Evolutionary conservation across 2,797 vertebrate genomes (phyloP), one percentile per base, ranked within the genome.

Genomic region (Leucoraja ocellata): DNA sequence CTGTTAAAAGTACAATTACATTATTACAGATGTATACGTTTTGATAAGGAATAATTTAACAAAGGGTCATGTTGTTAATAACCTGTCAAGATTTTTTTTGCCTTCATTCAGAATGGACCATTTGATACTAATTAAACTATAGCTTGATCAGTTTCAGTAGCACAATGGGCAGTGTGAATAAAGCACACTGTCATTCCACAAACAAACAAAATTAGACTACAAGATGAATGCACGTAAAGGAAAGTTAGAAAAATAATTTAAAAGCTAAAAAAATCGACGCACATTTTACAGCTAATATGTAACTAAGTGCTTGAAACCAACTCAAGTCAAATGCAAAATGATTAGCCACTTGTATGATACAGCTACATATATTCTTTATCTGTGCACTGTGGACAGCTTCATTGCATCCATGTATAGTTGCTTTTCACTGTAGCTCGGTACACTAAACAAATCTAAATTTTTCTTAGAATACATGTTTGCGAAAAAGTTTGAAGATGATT

Each of bases 81-180:
- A 58, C 58, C 5, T 86, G 83, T 86, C 83, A 86, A 65, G 83
- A 5, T 14, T 32, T 63, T 63, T 18, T 86, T 54, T 54, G 83
- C 28, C 83, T 86, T 32, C 32, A 86, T 65, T 86, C 83, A 86
- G 61, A 86, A 65, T 4, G 58, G 63, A 86, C 32, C 61, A 86
- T 63, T 65, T 86, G 61, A n/a, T 65, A 28, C 83, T 86, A 86
- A 86, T 86, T 86, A 86, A 86, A 86, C 28, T n/a, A 86, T 86
- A 61, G 13, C 13, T 86, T 86, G 54, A 63, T 61, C 25, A 28
- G 28, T 39, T 58, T 71, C 68, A 71, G 18, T 71, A 71, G 68
- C 16, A 61, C 32, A 86, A 86, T 28, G 32, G 83, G 54, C 21
- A 5, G 11, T 86, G 61, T 32, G 63, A 32, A 86, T 71, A 86